Evolutionary conservation across 2,888 invertebrate species (phyloP).

Genomic region (Lampropteryx suffumata): DNA sequence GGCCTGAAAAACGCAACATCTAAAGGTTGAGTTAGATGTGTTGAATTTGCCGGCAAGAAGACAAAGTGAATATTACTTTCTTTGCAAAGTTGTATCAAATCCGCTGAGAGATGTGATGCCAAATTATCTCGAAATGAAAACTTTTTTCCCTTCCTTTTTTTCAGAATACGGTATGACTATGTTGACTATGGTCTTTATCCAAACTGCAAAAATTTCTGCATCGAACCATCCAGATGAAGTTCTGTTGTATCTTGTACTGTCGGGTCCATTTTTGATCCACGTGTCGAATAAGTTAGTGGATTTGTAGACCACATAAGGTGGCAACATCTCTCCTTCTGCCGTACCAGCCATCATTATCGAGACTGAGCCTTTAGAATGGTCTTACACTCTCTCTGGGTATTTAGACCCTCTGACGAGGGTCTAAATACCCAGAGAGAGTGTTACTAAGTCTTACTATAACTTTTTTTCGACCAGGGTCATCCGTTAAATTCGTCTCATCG

Average conservation of each 20-base stretch:
- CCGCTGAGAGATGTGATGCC: not conserved
- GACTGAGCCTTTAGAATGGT: constrained; percentile 26
- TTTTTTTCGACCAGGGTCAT: constrained; percentile 18
- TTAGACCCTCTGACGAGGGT: too few relatives aligned
- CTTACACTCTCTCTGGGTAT: constrained; percentile 24
- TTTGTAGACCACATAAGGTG: constrained; percentile 52
- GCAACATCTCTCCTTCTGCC: constrained; percentile 47
- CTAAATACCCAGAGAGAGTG: too few relatives aligned
- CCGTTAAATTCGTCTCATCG: constrained; percentile 23
- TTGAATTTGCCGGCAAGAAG: too few relatives aligned
- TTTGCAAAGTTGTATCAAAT: not conserved
- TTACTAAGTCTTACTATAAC: constrained; percentile 14
- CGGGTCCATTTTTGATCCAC: constrained; percentile 46
- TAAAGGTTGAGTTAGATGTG: not conserved
- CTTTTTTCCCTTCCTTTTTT: too few relatives aligned
- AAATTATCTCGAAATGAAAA: too few relatives aligned
- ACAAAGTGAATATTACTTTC: too few relatives aligned
- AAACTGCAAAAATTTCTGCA: not conserved
- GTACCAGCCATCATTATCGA: constrained; percentile 52
- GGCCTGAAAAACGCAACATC: constrained; percentile 6
- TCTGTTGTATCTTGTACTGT: not conserved
- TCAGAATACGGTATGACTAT: too few relatives aligned
- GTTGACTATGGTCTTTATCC: not conserved
- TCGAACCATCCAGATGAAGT: not conserved
- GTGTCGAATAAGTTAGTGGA: constrained; percentile 41